Percentiles rank a stretch among this genome's conserved stretches.
phyloP scores from a whole-genome alignment of 92 coral and sea anemone genomes.

The Parazoanthus atlanticus region DNA sequence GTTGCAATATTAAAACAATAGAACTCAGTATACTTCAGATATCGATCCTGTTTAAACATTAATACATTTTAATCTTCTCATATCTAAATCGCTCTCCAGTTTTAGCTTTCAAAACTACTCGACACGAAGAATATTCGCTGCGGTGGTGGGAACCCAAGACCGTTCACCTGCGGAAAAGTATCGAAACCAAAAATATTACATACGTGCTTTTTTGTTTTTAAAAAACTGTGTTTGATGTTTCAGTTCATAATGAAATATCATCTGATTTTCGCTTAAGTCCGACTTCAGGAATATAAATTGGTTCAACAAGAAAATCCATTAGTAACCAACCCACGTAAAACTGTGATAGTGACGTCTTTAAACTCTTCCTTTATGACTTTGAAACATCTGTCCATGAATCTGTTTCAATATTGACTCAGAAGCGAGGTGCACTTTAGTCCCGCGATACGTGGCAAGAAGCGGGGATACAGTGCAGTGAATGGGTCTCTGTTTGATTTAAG shows the following conservation, averaged over 20 bases:
- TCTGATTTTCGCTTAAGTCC: not conserved
- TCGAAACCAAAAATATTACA: too few species aligned
- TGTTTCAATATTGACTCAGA: slow-evolving; percentile 5
- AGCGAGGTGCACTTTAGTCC: not conserved
- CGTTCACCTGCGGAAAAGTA: too few species aligned
- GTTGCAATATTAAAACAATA: too few species aligned
- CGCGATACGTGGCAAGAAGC: not conserved
- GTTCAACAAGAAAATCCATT: not conserved
- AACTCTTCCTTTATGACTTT: not conserved
- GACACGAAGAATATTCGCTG: too few species aligned
- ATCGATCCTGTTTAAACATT: too few species aligned
- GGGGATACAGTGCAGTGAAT: not conserved
- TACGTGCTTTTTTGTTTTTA: not conserved
- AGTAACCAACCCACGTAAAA: slow-evolving; percentile 5
- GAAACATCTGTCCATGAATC: slow-evolving; percentile 7
- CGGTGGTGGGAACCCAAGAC: too few species aligned
- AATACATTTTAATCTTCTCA: too few species aligned
- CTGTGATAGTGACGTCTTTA: not conserved
- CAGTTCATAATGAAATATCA: not conserved
- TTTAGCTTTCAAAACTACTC: too few species aligned
- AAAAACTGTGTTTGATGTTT: not conserved
- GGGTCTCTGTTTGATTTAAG: not conserved
- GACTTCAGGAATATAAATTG: not conserved
- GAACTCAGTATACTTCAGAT: too few species aligned
- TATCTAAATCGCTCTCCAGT: too few species aligned